Base-by-base conservation (phyloP, 2,113 vertebrate species). In the Synodontis membranacea region DNA sequence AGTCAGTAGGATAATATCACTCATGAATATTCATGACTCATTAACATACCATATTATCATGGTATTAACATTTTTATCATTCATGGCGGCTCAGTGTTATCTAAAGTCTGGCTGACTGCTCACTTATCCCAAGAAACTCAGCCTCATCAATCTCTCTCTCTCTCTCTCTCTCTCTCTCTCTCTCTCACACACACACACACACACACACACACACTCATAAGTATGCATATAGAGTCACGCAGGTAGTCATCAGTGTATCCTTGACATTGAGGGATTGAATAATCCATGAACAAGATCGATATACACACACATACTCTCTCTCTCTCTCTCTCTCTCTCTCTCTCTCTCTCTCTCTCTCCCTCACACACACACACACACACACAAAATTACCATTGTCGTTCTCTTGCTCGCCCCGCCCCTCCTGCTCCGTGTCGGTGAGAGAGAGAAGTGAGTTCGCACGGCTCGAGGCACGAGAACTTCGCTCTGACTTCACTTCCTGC, bases 341-440 rank as follows among this genome's bases (percentile, higher is more conserved):
- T n/a, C n/a, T n/a, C n/a, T n/a, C n/a, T n/a, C n/a, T n/a, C n/a
- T n/a, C n/a, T n/a, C n/a, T n/a, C 52, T 60, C 79, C 56, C 84
- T 80, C 60, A 66, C 75, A 52, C 60, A 80, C 60, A 86, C 79
- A 76, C 80, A 62, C 39, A 83, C 56, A 64, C 72, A 84, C 82
- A 84, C 5, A 8, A 42, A 11, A 52, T 42, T 21, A 81, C 80
- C 83, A 68, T 96, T 97, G 97, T 96, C 96, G 82, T 96, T 96
- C 82, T 97, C 96, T 80, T 93, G 95, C 85, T 97, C 96, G 84
- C 96, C 97, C 89, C 96, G 96, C 91, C 96, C 93, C 90, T 97
- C 96, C 34, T 96, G 96, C 92, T 97, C 96, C 14, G 96, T 97
- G 89, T 97, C 96, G 1, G 96, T 97, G 89, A 97, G 95, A 48